phyloP scores from a whole-genome alignment of 2,113 vertebrate species.

The Phycodurus eques region DNA sequence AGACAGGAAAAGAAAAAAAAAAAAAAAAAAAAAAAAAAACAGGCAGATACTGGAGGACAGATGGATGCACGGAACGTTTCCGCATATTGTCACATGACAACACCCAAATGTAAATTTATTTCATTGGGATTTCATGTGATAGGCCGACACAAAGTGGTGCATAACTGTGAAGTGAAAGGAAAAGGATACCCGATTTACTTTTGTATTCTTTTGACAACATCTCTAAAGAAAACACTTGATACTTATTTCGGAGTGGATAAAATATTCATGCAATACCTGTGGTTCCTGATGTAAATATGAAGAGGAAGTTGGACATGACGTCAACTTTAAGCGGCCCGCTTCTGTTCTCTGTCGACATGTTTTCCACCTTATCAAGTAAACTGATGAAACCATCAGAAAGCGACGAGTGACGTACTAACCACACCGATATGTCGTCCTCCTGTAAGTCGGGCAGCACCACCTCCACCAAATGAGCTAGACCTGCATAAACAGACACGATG shows the following conservation, averaged over 20 bases:
- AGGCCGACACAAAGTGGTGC: too few relatives aligned
- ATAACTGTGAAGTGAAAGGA: too few relatives aligned
- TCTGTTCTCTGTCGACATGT: constrained; percentile 63
- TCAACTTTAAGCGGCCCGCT: constrained; percentile 40
- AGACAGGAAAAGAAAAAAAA: too few relatives aligned
- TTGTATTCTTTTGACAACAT: neutral
- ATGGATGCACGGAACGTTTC: too few relatives aligned
- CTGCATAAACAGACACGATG: constrained; percentile 62
- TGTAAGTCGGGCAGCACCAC: constrained; percentile 76
- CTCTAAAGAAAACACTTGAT: neutral
- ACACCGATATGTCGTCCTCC: constrained; percentile 69
- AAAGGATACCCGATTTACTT: too few relatives aligned
- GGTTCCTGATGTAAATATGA: constrained; percentile 93
- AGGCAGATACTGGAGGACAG: too few relatives aligned
- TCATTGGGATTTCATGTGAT: too few relatives aligned
- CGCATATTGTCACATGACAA: too few relatives aligned
- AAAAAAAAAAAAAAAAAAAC: too few relatives aligned
- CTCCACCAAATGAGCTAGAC: constrained; percentile 73
- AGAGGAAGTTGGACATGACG: constrained; percentile 79
- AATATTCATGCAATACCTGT: constrained; percentile 77
- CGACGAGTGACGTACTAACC: constrained; percentile 74
- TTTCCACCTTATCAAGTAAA: constrained; percentile 77
- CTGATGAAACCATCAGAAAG: constrained; percentile 58
- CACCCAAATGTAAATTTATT: too few relatives aligned
- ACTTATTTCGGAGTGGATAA: neutral